Evolutionary conservation across 2,888 invertebrate genomes (phyloP).

Genomic region (Pristionchus maxplancki): DNA sequence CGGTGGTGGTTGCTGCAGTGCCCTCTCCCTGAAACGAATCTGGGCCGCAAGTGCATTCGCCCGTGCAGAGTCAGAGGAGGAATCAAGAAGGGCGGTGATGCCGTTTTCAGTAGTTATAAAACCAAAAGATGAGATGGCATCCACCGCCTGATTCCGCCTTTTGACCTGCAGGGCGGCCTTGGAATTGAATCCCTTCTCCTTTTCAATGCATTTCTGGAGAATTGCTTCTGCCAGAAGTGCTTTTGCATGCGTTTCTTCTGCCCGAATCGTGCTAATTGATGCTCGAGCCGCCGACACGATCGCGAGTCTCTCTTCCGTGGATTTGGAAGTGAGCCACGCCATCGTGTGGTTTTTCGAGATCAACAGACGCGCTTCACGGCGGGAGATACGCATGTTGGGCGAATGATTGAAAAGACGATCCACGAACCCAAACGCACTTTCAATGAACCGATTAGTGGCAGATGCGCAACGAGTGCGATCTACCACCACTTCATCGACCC

Average conservation of each 20-base stretch:
- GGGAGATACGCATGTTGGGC: neutral
- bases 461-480: neutral
- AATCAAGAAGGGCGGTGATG: conserved; percentile 5
- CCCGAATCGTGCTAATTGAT: neutral
- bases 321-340: conserved; percentile 1
- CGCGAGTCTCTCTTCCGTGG: neutral
- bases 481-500: neutral
- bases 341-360: conserved; percentile 35
- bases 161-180: conserved; percentile 16
- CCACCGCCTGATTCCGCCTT: conserved; percentile 19
- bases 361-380: neutral
- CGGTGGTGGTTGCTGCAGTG: neutral
- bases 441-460: conserved; percentile 31
- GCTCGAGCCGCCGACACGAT: neutral
- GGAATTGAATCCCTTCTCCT: neutral
- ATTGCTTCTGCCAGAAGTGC: neutral
- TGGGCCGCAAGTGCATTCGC: conserved; percentile 16
- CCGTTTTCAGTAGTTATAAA: neutral
- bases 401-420: neutral
- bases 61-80: neutral
- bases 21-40: conserved; percentile 42
- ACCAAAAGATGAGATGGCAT: neutral
- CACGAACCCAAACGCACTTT: conserved; percentile 23
- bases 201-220: neutral
- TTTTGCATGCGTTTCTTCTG: neutral